Evolutionary conservation across 2,113 vertebrate species (phyloP).

Genomic region (Ahaetulla prasina): DNA sequence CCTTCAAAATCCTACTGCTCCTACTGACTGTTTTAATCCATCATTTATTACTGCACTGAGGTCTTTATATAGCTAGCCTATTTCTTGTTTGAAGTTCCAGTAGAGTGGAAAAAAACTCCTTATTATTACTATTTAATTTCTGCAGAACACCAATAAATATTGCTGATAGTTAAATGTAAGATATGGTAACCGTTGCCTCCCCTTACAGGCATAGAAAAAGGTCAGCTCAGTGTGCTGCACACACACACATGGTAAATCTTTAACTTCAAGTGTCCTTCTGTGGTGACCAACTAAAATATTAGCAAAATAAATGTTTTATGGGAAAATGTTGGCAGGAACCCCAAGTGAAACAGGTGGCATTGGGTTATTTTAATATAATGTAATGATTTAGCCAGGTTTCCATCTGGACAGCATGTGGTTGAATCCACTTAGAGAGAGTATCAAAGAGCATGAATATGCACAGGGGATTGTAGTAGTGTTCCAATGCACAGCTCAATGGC

Average conservation of each 20-base stretch:
- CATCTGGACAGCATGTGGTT: conserved; percentile 83
- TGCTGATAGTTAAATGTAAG: conserved; percentile 57
- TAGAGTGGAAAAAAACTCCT: conserved; percentile 20
- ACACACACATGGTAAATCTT: conserved; percentile 78
- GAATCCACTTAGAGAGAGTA: conserved; percentile 76
- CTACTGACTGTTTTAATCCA: conserved; percentile 12
- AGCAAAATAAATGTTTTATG: conserved; percentile 86
- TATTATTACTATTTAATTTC: conserved; percentile 44
- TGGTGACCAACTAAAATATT: conserved; percentile 83
- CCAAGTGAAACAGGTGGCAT: conserved; percentile 88
- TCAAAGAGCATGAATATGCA: conserved; percentile 77
- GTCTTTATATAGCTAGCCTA: conserved; percentile 38
- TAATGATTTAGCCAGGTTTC: conserved; percentile 89
- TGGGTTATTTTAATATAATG: conserved; percentile 92
- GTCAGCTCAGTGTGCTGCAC: conserved; percentile 55
- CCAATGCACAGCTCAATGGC: conserved; percentile 75
- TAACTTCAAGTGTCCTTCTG: conserved; percentile 81
- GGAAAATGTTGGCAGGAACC: conserved; percentile 81
- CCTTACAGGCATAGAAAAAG: conserved; percentile 14
- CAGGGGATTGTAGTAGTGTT: conserved; percentile 69
- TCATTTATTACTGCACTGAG: conserved; percentile 42
- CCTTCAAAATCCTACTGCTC: background rate
- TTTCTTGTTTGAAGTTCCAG: conserved; percentile 56
- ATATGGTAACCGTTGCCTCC: conserved; percentile 10
- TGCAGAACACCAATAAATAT: conserved; percentile 37